phyloP scores from a whole-genome alignment of 2,113 vertebrate species.

The Oenanthe melanoleuca region DNA sequence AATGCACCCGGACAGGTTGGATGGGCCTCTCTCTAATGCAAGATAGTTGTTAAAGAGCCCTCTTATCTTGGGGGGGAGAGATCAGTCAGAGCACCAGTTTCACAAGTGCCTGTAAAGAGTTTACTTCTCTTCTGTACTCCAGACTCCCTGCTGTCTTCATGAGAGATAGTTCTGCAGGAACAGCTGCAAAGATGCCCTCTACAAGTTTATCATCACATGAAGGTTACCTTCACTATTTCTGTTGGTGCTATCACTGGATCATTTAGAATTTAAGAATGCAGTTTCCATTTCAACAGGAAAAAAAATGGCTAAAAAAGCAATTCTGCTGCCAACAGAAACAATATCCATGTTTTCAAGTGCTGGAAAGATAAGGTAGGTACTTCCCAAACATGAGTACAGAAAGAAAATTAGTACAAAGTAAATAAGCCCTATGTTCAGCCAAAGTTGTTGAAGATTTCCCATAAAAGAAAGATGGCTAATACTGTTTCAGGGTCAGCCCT shows the following conservation, averaged over 20 bases:
- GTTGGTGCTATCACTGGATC: background rate
- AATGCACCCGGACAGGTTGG: background rate
- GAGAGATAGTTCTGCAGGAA: background rate
- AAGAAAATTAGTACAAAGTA: background rate
- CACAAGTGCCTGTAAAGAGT: background rate
- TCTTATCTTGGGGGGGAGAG: background rate
- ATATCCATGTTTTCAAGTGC: background rate
- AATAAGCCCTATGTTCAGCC: background rate
- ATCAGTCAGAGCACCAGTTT: background rate
- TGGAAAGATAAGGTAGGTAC: background rate
- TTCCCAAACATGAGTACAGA: background rate
- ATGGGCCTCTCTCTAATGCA: background rate
- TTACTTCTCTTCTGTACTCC: background rate
- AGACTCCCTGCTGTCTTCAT: background rate
- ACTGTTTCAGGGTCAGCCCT: background rate
- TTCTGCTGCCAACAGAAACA: background rate
- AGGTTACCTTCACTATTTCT: background rate
- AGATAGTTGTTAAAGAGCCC: background rate
- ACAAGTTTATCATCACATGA: accelerated
- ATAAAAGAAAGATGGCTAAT: background rate
- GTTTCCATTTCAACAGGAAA: background rate
- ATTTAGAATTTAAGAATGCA: background rate
- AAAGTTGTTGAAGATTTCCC: background rate
- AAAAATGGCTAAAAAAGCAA: background rate
- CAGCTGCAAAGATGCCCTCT: background rate